phyloP scores from a whole-genome alignment of 2,113 vertebrate species.

The Hippocampus guttulatus region DNA sequence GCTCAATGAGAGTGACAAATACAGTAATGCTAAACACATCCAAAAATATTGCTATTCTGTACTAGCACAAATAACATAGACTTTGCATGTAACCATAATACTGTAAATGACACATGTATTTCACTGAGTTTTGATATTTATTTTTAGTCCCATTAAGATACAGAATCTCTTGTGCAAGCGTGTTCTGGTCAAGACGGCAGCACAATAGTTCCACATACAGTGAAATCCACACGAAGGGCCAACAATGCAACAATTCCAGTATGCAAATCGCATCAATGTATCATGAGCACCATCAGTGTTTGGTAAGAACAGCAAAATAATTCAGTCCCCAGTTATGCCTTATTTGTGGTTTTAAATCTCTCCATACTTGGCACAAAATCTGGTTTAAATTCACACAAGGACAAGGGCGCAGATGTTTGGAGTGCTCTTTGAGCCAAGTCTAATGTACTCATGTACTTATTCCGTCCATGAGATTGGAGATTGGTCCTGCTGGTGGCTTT shows the following conservation, averaged over 20 bases:
- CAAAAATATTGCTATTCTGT: no score
- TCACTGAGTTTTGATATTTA: no score
- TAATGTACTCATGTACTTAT: neutral
- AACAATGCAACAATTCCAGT: neutral
- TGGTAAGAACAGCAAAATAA: neutral
- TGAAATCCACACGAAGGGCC: neutral
- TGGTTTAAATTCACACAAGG: no score
- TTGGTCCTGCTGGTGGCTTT: neutral
- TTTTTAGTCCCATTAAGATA: neutral
- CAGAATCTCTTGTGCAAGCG: neutral
- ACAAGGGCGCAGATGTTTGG: no score
- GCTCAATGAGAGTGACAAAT: neutral
- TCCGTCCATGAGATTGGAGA: neutral
- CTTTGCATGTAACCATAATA: no score
- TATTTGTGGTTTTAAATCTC: neutral
- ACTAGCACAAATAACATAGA: no score
- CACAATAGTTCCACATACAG: neutral
- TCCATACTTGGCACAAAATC: no score
- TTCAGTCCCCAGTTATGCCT: neutral
- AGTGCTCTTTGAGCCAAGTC: no score
- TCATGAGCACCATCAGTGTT: neutral
- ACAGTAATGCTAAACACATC: neutral
- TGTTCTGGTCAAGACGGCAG: no score
- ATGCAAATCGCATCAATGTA: neutral
- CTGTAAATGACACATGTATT: no score